Conservation (phyloP, 2,888 invertebrate genomes). For the Cryptocheilus praepositus region DNA sequence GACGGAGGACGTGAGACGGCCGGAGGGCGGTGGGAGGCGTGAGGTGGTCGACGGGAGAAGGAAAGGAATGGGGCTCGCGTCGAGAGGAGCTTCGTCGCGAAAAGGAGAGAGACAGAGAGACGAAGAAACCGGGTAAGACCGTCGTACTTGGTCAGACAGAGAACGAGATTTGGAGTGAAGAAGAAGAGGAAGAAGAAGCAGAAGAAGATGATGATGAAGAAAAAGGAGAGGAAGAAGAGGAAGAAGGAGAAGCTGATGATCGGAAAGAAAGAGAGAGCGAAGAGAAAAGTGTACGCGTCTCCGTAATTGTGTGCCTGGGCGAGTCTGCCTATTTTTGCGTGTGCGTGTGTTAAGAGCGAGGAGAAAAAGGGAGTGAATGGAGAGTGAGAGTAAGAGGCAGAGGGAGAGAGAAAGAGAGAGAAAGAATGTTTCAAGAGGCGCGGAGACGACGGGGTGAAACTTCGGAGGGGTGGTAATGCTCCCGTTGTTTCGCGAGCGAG, state of each 20-base stretch:
- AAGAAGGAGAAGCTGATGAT: constrained; percentile 24
- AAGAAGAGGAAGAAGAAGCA: constrained; percentile 9
- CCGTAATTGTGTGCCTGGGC: background rate
- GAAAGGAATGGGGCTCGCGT: constrained; percentile 22
- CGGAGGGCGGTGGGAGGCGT: constrained; percentile 6
- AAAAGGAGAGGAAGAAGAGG: constrained; percentile 9
- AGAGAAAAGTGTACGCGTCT: background rate
- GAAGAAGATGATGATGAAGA: constrained; percentile 23
- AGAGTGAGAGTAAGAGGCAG: too few species aligned
- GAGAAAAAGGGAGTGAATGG: constrained; percentile 27
- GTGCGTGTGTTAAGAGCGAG: constrained; percentile 2
- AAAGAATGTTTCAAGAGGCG: constrained; percentile 53
- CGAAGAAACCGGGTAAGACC: constrained; percentile 8
- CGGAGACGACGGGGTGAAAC: constrained; percentile 54
- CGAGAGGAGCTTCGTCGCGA: constrained; percentile 21
- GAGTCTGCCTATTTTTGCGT: background rate
- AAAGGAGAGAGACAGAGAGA: constrained; percentile 20
- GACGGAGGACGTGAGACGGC: constrained; percentile 52
- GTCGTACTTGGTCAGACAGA: too few species aligned
- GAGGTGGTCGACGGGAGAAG: constrained; percentile 2
- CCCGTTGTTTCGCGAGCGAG: constrained; percentile 71
- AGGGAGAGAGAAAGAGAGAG: constrained; percentile 44
- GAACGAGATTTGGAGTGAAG: constrained; percentile 13
- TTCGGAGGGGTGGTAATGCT: constrained; percentile 66
- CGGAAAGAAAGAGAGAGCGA: constrained; percentile 10